Percentiles rank a stretch among this genome's conserved stretches.
phyloP scores from a whole-genome alignment of 2,797 vertebrate species.

The Heterohyrax brucei region DNA sequence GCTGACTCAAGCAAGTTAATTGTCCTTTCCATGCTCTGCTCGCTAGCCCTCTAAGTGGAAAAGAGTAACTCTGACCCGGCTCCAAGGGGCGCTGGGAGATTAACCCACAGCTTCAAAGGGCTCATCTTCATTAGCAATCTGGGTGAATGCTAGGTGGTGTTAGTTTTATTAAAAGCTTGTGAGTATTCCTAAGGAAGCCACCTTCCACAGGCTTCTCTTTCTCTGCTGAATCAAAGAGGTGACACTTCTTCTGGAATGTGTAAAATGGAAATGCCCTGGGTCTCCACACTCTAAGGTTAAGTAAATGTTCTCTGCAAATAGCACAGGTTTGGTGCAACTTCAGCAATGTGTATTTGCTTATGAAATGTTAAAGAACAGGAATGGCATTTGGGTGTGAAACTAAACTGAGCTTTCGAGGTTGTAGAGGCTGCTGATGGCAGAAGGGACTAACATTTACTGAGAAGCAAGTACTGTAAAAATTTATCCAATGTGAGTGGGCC shows the following conservation, averaged over 20 bases:
- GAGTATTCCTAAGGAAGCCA: not conserved
- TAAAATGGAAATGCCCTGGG: conserved; percentile 13
- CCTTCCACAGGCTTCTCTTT: not conserved
- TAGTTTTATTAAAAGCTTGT: not conserved
- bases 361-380: conserved; percentile 73
- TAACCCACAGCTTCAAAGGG: not conserved
- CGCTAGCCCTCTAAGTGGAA: not conserved
- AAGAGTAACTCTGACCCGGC: not conserved
- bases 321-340: not conserved
- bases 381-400: conserved; percentile 75
- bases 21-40: conserved; percentile 9
- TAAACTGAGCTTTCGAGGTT: conserved; percentile 42
- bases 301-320: conserved; percentile 57
- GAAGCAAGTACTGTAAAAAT: not conserved
- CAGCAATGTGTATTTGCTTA: not conserved
- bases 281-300: not conserved
- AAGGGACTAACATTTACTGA: conserved; percentile 62
- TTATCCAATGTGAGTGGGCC: not conserved
- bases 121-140: not conserved
- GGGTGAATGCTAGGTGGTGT: not conserved
- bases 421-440: not conserved
- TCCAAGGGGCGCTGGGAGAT: not conserved
- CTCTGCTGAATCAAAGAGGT: not conserved
- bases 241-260: not conserved
- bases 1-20: conserved; percentile 32